A percentile compares a stretch with the other conserved stretches of the same genome.
Conservation (phyloP, 2,113 vertebrate species). For the Synodontis membranacea region DNA sequence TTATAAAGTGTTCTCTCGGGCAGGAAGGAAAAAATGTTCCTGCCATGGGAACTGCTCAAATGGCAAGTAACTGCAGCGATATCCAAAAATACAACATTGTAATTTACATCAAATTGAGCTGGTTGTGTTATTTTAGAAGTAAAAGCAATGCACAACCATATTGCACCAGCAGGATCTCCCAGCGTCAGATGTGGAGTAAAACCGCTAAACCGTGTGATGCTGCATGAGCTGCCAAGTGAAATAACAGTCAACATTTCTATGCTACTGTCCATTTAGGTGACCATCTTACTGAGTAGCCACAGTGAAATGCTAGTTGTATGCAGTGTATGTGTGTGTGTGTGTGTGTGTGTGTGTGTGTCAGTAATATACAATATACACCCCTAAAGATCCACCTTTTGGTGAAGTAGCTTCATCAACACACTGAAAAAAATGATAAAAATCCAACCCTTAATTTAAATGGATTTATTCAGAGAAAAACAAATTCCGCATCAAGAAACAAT, state of each 20-base stretch:
- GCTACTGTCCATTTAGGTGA: constrained; percentile 13
- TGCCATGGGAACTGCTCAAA: not conserved
- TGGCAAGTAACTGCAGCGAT: not conserved
- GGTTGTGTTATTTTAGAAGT: constrained; percentile 10
- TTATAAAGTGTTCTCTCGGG: not conserved
- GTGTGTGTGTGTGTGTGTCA: constrained; percentile 13
- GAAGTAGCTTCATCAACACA: no score
- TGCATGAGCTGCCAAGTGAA: constrained; percentile 41
- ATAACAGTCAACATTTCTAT: constrained; percentile 12
- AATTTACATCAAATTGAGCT: constrained; percentile 10
- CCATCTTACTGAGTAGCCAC: constrained; percentile 2
- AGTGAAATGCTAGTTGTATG: constrained; percentile 17
- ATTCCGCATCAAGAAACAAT: no score
- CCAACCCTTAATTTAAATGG: no score
- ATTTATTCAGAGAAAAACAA: no score
- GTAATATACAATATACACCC: no score
- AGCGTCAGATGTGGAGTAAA: constrained; percentile 14
- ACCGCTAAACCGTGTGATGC: not conserved
- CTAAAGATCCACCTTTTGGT: no score
- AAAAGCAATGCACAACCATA: constrained; percentile 9
- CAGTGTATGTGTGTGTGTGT: no score
- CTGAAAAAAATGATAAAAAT: no score
- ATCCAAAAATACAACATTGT: constrained; percentile 15
- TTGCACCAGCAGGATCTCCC: constrained; percentile 4
- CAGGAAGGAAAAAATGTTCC: not conserved